Evolutionary conservation across 2,113 vertebrate species (phyloP), one percentile per base, ranked within the genome.

Genomic region (Pavo muticus): DNA sequence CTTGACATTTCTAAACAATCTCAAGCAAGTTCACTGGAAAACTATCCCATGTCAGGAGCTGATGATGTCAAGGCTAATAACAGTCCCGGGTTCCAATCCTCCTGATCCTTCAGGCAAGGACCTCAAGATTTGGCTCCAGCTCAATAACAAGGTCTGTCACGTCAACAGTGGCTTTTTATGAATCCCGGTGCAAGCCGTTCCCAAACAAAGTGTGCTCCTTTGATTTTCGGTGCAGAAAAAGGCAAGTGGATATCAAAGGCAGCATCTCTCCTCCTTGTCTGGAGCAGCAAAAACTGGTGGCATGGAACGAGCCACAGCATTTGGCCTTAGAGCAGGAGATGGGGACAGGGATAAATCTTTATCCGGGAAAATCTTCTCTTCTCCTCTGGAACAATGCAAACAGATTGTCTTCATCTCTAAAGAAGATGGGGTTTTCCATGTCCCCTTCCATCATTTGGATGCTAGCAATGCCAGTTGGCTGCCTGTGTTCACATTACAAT

Each of bases 1-100:
- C 95, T 96, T 96, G 96, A 97, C 95, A 96, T 96, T 96, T 97
- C 95, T 90, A 95, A 96, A 96, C 93, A 85, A 94, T 95, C 95
- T 97, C 91, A 96, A 95, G 95, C 95, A 95, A 96, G 95, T 95
- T 97, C 93, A 95, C 63, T 95, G 95, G 93, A 94, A 97, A 96
- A 96, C 83, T 95, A 97, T 96, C 95, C 72, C 79, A 72, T 96
- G 96, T 95, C 96, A 96, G 95, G 94, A 95, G 90, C 82, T 75
- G 85, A 81, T 95, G 95, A 95, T 96, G 96, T 95, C 95, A 97
- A 95, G 95, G 90, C 93, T 95, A 97, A 97, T 95, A 97, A 96
- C 96, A 96, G 95, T 96, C 88, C 92, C 90, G 86, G 86, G 94
- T 94, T 94, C 96, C 95, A 73, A 95, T 61, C 93, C 73, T 93